Percentiles rank a stretch among this genome's conserved stretches.
phyloP scores from a whole-genome alignment of 2,113 vertebrate species.

The Pionites leucogaster region DNA sequence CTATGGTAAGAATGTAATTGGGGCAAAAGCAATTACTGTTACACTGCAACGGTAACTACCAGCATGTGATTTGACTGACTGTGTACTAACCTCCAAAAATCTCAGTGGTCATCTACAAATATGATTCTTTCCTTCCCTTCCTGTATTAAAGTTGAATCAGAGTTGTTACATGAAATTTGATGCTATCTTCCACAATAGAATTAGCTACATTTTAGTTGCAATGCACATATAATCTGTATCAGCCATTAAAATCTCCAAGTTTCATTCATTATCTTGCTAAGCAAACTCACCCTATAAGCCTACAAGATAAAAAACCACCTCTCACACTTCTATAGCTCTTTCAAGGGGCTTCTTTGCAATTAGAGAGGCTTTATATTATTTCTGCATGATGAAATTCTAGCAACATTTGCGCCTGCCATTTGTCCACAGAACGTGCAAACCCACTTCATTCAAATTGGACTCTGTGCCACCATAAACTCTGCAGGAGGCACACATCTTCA shows the following conservation, averaged over 20 bases:
- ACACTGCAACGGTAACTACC: not conserved
- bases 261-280: not conserved
- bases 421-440: not conserved
- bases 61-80: not conserved
- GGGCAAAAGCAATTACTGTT: not conserved
- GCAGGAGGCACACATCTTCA: not conserved
- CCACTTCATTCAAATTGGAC: not conserved
- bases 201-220: not conserved
- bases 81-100: not conserved
- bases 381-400: not conserved
- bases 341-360: not conserved
- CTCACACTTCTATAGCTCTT: not conserved
- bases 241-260: not conserved
- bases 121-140: not conserved
- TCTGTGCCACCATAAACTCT: not conserved
- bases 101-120: not conserved
- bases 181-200: not conserved
- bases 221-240: not conserved
- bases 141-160: not conserved
- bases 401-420: not conserved
- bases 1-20: not conserved
- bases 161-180: not conserved
- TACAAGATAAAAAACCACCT: not conserved
- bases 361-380: not conserved
- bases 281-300: not conserved